phyloP scores from a whole-genome alignment of 2,797 vertebrate genomes.

The Dromococcyx pavoninus region DNA sequence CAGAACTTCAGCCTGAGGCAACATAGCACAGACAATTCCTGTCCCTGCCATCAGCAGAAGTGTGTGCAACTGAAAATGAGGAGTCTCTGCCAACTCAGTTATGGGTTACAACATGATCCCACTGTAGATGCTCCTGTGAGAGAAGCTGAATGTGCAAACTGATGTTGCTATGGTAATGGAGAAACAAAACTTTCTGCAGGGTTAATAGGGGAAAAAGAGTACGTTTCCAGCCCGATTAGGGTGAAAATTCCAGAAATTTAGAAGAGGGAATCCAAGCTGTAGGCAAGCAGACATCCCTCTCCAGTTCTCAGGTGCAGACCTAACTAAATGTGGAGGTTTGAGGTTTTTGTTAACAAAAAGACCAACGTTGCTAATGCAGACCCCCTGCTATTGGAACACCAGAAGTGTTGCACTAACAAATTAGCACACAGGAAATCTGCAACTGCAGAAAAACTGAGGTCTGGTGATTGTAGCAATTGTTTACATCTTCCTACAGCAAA shows the following conservation, averaged over 20 bases:
- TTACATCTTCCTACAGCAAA: slow-evolving; percentile 22
- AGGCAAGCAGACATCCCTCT: background rate
- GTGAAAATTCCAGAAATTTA: background rate
- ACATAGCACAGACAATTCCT: background rate
- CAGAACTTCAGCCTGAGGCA: background rate
- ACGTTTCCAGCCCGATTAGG: background rate
- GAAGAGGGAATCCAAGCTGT: background rate
- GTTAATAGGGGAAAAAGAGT: background rate
- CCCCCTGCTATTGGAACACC: slow-evolving; percentile 45
- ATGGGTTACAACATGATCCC: background rate
- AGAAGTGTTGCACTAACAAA: slow-evolving; percentile 42
- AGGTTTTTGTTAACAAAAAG: slow-evolving; percentile 8
- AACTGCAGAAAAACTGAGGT: background rate
- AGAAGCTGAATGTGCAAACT: background rate
- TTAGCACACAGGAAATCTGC: slow-evolving; percentile 37
- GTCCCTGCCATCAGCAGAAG: background rate
- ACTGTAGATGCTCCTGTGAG: background rate
- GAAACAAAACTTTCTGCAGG: background rate
- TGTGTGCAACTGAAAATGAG: background rate
- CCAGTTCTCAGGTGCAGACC: background rate
- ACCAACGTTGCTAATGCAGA: background rate
- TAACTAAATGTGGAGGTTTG: background rate
- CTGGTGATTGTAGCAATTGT: background rate
- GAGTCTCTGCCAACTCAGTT: background rate
- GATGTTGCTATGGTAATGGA: background rate